phyloP scores from a whole-genome alignment of 2,797 vertebrate species.

The Pogonophryne albipinna region DNA sequence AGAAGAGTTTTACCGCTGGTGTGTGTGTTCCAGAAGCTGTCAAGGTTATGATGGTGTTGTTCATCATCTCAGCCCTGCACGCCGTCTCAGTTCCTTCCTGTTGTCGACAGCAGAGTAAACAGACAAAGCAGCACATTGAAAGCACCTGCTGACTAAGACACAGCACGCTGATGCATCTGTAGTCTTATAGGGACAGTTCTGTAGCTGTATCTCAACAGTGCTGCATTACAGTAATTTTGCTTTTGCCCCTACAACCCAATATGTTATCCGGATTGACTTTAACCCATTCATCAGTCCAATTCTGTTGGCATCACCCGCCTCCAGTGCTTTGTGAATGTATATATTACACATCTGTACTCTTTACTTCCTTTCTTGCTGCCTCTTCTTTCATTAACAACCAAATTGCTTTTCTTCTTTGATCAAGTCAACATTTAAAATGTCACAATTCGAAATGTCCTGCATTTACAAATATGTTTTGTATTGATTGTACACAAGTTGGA shows the following conservation, averaged over 20 bases:
- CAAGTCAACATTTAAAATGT: neutral
- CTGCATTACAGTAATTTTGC: conserved; percentile 19
- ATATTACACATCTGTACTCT: neutral
- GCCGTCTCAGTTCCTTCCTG: conserved; percentile 26
- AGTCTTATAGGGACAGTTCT: conserved; percentile 14
- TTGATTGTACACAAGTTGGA: neutral
- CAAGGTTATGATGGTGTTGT: conserved; percentile 49
- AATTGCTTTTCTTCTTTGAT: neutral
- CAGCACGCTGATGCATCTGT: conserved; percentile 35
- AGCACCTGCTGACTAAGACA: conserved; percentile 50
- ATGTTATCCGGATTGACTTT: conserved; percentile 21
- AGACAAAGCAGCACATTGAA: conserved; percentile 29
- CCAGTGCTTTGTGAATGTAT: neutral
- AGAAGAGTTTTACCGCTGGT: no score
- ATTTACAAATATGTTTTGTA: no score
- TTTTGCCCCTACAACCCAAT: conserved; percentile 6
- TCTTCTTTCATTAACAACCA: neutral
- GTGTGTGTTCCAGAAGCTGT: conserved; percentile 8
- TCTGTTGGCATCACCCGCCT: neutral
- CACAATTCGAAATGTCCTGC: neutral
- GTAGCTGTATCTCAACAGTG: conserved; percentile 24
- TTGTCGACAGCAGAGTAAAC: conserved; percentile 39
- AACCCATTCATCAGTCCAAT: neutral
- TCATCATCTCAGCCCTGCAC: conserved; percentile 44
- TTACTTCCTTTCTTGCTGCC: neutral